Conservation (phyloP, 37 sponge, comb jelly and placozoan species). For the Amphimedon queenslandica region DNA sequence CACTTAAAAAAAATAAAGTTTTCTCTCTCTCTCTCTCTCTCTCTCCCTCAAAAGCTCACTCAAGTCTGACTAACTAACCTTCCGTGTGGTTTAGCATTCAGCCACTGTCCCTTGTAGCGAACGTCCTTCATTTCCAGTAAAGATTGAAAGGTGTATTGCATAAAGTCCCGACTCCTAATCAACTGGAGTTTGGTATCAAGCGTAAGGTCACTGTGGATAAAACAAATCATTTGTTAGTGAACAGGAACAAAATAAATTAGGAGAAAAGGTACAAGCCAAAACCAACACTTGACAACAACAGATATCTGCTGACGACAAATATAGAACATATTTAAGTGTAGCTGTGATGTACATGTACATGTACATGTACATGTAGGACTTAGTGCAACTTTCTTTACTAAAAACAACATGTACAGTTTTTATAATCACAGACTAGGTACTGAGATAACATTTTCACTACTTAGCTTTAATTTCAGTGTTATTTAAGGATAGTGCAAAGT, state of each 20-base stretch:
- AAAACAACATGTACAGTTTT: no score
- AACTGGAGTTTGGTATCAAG: conserved; percentile 50
- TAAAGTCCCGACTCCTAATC: conserved; percentile 27
- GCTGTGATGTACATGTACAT: no score
- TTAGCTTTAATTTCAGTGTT: no score
- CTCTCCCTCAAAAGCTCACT: neutral
- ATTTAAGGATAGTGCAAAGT: no score
- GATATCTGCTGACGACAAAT: no score
- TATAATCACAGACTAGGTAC: no score
- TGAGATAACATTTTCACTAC: no score
- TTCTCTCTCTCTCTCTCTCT: neutral
- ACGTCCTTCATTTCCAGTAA: conserved; percentile 43
- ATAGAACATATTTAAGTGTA: no score
- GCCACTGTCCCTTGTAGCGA: conserved; percentile 63
- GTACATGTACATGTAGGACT: no score
- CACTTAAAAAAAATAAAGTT: no score
- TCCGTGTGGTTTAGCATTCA: conserved; percentile 60
- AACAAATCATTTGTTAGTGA: neutral
- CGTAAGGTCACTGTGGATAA: conserved; percentile 25
- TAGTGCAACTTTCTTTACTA: no score
- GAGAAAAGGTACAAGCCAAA: no score
- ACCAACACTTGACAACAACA: conserved; percentile 1
- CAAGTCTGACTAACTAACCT: conserved; percentile 25
- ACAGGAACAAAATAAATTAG: neutral
- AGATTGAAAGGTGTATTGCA: conserved; percentile 39